These are phyloP conservation scores for Mormyrus lacerda DNA, from an alignment of 2,113 vertebrate genomes.

Conservation along the genomic window DNA sequence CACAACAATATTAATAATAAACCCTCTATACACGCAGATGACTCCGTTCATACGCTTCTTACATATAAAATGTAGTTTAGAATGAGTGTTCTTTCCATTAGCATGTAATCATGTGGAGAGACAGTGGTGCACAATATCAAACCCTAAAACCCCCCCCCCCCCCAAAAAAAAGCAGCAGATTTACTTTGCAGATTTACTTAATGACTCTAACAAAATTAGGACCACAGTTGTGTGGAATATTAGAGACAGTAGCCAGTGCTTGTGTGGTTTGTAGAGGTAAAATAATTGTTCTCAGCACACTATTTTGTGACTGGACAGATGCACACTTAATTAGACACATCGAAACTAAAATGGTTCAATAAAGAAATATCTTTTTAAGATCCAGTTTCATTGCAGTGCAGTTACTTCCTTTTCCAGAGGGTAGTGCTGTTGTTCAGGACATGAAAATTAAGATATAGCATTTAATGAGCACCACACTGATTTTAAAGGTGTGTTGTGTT, in stretches of 20 bases:
- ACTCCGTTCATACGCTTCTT: background rate
- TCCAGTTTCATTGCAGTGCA: background rate
- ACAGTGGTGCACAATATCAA: background rate
- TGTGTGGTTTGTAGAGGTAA: background rate
- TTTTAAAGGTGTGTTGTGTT: background rate
- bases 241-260: background rate
- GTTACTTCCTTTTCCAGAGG: conserved; percentile 10
- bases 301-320: background rate
- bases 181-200: background rate
- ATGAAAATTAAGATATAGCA: background rate
- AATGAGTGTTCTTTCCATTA: background rate
- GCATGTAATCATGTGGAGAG: background rate
- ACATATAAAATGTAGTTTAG: background rate
- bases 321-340: background rate
- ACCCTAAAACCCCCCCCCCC: background rate
- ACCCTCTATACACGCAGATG: background rate
- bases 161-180: background rate
- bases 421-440: conserved; percentile 17
- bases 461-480: background rate
- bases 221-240: background rate
- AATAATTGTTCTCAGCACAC: background rate
- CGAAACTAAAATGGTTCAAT: background rate
- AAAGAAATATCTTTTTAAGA: background rate
- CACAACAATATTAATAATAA: too few relatives aligned
- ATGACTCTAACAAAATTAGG: background rate